These are phyloP conservation scores for Recurvirostra avosetta DNA, from an alignment of 2,113 vertebrate genomes.

Conservation along the genomic window DNA sequence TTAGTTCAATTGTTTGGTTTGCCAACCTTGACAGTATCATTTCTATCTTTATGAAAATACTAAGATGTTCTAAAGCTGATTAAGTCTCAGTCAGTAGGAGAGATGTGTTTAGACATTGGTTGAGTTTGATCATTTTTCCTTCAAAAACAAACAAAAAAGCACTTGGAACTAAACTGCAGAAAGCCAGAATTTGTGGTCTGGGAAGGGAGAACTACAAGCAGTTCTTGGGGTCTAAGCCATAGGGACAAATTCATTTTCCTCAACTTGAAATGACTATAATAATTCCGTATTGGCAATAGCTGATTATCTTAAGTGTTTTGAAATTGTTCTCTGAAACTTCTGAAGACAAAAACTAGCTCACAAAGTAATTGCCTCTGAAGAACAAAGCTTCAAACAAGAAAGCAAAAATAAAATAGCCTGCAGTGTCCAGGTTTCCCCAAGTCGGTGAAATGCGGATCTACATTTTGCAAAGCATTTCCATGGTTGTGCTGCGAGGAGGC, in stretches of 20 bases:
- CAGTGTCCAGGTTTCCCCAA: neutral
- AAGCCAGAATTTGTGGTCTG: neutral
- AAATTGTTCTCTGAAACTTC: slow-evolving; percentile 7
- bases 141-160: neutral
- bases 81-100: neutral
- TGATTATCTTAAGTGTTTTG: neutral
- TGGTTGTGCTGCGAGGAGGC: neutral
- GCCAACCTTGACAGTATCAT: slow-evolving; percentile 74
- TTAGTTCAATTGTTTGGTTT: slow-evolving; percentile 76
- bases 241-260: slow-evolving; percentile 5
- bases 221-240: neutral
- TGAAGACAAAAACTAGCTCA: neutral
- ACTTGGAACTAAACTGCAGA: neutral
- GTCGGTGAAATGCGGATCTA: neutral
- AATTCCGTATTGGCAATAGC: neutral
- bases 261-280: neutral
- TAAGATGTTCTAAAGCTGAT: neutral
- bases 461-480: neutral
- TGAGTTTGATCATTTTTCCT: neutral
- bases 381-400: neutral
- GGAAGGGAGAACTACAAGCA: neutral
- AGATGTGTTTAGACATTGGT: neutral
- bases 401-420: neutral
- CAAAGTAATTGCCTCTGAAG: neutral
- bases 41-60: slow-evolving; percentile 21